These are phyloP conservation scores for Chrysocyon brachyurus DNA, from an alignment of 2,797 vertebrate species.

Conservation along the genomic window DNA sequence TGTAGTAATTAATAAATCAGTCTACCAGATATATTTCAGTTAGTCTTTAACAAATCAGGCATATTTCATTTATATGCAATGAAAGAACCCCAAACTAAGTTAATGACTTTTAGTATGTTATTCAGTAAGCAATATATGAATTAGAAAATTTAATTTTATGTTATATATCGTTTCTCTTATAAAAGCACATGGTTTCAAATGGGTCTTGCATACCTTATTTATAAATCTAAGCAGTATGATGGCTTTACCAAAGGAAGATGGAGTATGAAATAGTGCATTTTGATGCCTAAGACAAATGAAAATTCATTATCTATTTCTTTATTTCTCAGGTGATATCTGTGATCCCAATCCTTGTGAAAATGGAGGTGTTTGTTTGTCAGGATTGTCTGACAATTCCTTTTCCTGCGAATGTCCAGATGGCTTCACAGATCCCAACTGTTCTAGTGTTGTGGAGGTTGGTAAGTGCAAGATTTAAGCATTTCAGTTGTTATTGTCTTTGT, in stretches of 20 bases:
- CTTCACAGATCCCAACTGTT: conserved; percentile 90
- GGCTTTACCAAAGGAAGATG: not conserved
- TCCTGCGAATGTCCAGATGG: conserved; percentile 90
- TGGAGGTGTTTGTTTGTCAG: conserved; percentile 88
- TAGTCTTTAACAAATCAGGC: not conserved
- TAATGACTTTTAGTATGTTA: not conserved
- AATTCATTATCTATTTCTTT: conserved; percentile 44
- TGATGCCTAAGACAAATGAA: not conserved
- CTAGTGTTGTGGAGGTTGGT: conserved; percentile 92
- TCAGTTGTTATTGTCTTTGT: not conserved
- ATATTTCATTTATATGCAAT: not conserved
- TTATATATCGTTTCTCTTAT: not conserved
- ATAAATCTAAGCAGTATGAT: not conserved
- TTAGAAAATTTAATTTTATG: not conserved
- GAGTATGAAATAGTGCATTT: not conserved
- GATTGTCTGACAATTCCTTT: conserved; percentile 88
- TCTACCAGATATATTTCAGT: not conserved
- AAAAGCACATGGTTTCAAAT: not conserved
- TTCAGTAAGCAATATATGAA: not conserved
- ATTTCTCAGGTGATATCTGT: conserved; percentile 86
- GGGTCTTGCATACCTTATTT: not conserved
- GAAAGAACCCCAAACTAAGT: not conserved
- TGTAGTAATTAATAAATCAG: not conserved
- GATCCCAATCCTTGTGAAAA: conserved; percentile 90
- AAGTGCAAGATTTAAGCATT: conserved; percentile 88